Base-by-base conservation (phyloP, 1,140 invertebrate species). In the Drosophila mauritiana region DNA sequence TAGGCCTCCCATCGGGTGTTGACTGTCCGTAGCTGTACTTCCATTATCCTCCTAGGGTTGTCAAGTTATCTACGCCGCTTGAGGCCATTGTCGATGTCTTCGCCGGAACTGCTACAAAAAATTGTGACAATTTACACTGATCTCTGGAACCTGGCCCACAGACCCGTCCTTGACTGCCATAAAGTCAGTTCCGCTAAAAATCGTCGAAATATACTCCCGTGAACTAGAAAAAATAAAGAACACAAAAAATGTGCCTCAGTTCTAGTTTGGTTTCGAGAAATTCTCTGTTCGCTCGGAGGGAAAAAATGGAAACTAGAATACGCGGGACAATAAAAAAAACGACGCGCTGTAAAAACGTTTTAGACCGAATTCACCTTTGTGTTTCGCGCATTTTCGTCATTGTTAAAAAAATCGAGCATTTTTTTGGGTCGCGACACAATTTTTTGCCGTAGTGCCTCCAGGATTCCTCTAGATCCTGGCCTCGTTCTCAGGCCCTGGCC, bases 341-440 rank as follows among this genome's bases (percentile, higher is more conserved):
- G 49, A 78, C 48, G 59, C 42, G 63, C 62, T 49, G 75, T 77
- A 82, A 84, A 84, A 77, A 85, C 67, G 57, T 88, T 88, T 89
- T 89, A 89, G 77, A 83, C 31, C 77, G 84, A 90, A 89, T 52
- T 45, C 31, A 52, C 46, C n/a, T 51, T 88, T 89, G 83, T 89
- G 49, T 67, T 27, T 39, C 36, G 36, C 70, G 61, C 65, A 89
- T 88, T 89, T 84, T 88, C 73, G 65, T 80, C 51, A 88, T 88
- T 89, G 84, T 88, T 56, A 89, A 89, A 88, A 88, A 88, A 88
- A 78, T 67, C 74, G 86, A 90, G 81, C 81, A 86, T 82, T 86
- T 90, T 83, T 90, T 86, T 83, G 54, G 67, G 54, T 57, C 63
- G 72, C 85, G 86, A 68, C 73, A 70, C 67, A 89, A 85, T 90